Conservation (phyloP, 2,888 invertebrate species). For the Blastobasis lacticolella region DNA sequence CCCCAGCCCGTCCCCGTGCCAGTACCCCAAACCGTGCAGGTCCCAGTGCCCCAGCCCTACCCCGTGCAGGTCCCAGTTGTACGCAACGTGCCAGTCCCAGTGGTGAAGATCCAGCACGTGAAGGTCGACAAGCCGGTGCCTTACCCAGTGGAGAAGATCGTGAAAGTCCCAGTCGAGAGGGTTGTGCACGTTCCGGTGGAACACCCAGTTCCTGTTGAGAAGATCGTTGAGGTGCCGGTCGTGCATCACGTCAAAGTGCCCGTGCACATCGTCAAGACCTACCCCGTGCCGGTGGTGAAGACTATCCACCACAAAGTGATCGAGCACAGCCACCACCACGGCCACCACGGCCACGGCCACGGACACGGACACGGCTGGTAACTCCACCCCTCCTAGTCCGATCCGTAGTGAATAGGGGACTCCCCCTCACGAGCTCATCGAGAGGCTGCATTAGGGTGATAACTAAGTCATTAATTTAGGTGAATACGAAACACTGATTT, state of each 20-base stretch:
- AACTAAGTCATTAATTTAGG: conserved; percentile 72
- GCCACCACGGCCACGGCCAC: conserved; percentile 22
- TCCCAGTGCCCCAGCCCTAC: conserved; percentile 75
- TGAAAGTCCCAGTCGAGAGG: conserved; percentile 72
- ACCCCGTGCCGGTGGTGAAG: conserved; percentile 58
- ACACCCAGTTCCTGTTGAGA: conserved; percentile 70
- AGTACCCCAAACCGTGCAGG: conserved; percentile 65
- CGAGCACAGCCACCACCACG: conserved; percentile 30
- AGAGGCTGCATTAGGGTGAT: conserved; percentile 71
- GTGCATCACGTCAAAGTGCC: conserved; percentile 67
- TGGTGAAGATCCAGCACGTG: conserved; percentile 71
- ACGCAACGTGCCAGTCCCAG: conserved; percentile 70
- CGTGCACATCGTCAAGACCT: conserved; percentile 54
- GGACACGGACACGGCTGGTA: conserved; percentile 17
- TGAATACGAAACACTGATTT: conserved; percentile 19
- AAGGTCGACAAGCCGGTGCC: conserved; percentile 74
- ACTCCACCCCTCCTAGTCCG: conserved; percentile 40
- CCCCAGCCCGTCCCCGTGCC: conserved; percentile 72
- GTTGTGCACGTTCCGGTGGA: conserved; percentile 71
- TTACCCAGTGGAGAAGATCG: conserved; percentile 74
- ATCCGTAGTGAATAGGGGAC: conserved; percentile 56
- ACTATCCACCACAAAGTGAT: conserved; percentile 60
- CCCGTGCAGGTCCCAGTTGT: conserved; percentile 72
- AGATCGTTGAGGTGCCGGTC: conserved; percentile 66
- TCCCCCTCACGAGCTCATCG: conserved; percentile 59